These are phyloP conservation scores for Apteryx owenii DNA, from an alignment of 2,113 vertebrate species.

Conservation along the genomic window DNA sequence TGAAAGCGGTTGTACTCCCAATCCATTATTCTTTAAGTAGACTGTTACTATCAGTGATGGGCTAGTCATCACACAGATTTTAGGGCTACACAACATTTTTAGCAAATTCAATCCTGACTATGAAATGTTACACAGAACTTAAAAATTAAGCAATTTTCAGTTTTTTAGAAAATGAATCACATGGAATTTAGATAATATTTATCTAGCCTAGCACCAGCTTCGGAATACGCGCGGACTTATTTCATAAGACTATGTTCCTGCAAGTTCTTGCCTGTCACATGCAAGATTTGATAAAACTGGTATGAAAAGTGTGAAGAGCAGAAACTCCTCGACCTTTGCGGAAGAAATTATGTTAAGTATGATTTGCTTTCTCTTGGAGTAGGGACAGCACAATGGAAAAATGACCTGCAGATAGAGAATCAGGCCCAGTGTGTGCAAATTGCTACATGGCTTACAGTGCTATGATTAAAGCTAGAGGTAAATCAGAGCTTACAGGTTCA, in stretches of 20 bases:
- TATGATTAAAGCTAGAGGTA: not conserved
- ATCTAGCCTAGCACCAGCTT: not conserved
- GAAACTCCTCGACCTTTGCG: constrained; percentile 52
- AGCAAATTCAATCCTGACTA: not conserved
- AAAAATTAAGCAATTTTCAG: not conserved
- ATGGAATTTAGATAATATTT: not conserved
- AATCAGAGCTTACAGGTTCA: rapidly evolving
- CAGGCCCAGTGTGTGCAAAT: not conserved
- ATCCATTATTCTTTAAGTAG: not conserved
- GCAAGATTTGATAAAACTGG: not conserved
- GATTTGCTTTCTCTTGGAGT: not conserved
- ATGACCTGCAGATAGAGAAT: not conserved
- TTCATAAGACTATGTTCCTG: not conserved
- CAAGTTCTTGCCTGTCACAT: not conserved
- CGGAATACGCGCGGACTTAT: not conserved
- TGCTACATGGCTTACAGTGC: not conserved
- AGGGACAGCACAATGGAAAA: not conserved
- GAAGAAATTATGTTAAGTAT: not conserved
- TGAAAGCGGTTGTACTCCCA: not conserved
- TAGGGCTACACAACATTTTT: not conserved
- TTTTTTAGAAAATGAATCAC: not conserved
- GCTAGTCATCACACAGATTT: not conserved
- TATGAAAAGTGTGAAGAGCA: not conserved
- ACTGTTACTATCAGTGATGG: not conserved
- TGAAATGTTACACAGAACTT: not conserved